A percentile compares a stretch with the other conserved stretches of the same genome.
Evolutionary conservation across 2,113 vertebrate genomes (phyloP).

Genomic region (Pelodiscus sinensis): DNA sequence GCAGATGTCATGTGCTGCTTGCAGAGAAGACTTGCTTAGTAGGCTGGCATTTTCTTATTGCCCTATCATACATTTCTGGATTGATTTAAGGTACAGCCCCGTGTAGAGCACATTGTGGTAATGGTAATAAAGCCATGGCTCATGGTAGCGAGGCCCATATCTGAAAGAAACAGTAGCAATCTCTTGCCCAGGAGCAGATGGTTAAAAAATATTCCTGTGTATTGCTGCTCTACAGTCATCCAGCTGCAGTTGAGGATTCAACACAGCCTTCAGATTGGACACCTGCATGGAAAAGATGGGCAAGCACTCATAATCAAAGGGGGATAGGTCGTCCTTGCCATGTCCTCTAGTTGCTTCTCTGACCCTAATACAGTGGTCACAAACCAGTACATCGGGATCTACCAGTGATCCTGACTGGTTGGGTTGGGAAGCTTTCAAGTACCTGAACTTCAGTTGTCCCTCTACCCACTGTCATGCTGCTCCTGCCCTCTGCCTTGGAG

Average conservation of each 20-base stretch:
- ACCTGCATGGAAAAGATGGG: constrained; percentile 15
- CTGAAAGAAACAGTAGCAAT: background rate
- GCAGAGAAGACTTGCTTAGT: too few relatives aligned
- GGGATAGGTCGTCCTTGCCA: background rate
- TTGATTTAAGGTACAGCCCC: background rate
- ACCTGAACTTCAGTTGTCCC: too few relatives aligned
- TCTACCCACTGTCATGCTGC: too few relatives aligned
- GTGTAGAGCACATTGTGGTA: background rate
- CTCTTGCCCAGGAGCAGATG: background rate
- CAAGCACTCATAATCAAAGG: constrained; percentile 13
- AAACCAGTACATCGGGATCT: too few relatives aligned
- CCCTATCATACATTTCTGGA: background rate
- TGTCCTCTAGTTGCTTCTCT: background rate
- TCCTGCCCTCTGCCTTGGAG: too few relatives aligned
- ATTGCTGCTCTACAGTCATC: background rate
- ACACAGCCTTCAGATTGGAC: background rate
- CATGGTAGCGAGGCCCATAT: background rate
- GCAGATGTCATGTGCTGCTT: too few relatives aligned
- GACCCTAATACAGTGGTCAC: background rate
- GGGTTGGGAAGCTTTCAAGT: too few relatives aligned
- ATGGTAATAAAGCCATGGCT: background rate
- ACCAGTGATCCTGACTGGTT: too few relatives aligned
- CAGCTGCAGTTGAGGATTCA: background rate
- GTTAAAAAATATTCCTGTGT: fast-evolving
- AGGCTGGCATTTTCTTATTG: background rate